Conservation (phyloP, 2,888 invertebrate species). For the Linnaemya vulpina region DNA sequence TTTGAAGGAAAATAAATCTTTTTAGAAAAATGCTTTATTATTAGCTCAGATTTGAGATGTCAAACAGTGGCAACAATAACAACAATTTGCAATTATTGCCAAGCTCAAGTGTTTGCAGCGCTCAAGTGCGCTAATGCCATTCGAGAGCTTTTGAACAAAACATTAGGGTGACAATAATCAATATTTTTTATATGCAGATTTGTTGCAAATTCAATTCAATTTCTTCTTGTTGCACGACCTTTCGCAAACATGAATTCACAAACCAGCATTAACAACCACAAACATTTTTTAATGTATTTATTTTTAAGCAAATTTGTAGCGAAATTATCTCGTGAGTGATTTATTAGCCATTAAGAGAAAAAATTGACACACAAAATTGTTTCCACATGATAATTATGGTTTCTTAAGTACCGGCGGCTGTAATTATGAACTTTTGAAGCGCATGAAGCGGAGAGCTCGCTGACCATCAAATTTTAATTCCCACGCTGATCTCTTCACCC, state of each 20-base stretch:
- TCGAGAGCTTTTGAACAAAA: slow-evolving; percentile 75
- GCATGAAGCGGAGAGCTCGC: slow-evolving; percentile 12
- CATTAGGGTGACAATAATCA: slow-evolving; percentile 63
- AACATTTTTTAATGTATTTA: background rate
- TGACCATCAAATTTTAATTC: slow-evolving; percentile 47
- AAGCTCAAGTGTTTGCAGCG: slow-evolving; percentile 70
- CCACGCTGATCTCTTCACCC: slow-evolving; percentile 41
- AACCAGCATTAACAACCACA: background rate
- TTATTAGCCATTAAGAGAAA: slow-evolving; percentile 46
- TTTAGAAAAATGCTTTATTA: slow-evolving; percentile 36
- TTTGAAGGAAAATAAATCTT: slow-evolving; percentile 28
- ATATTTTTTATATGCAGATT: slow-evolving; percentile 27
- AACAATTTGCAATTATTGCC: slow-evolving; percentile 61
- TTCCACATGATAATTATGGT: slow-evolving; percentile 47
- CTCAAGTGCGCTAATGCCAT: slow-evolving; percentile 81
- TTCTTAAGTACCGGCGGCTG: slow-evolving; percentile 62
- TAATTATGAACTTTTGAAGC: slow-evolving; percentile 33
- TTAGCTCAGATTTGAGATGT: slow-evolving; percentile 58
- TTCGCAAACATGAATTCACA: background rate
- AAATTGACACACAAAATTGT: slow-evolving; percentile 59
- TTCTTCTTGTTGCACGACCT: background rate
- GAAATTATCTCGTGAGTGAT: slow-evolving; percentile 55
- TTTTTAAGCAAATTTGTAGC: background rate
- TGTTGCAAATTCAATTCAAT: background rate
- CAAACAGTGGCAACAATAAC: slow-evolving; percentile 48